A percentile compares a stretch with the other conserved stretches of the same genome.
These are phyloP conservation scores for Venusia cambrica DNA, from an alignment of 2,888 invertebrate genomes.

Conservation along the genomic window DNA sequence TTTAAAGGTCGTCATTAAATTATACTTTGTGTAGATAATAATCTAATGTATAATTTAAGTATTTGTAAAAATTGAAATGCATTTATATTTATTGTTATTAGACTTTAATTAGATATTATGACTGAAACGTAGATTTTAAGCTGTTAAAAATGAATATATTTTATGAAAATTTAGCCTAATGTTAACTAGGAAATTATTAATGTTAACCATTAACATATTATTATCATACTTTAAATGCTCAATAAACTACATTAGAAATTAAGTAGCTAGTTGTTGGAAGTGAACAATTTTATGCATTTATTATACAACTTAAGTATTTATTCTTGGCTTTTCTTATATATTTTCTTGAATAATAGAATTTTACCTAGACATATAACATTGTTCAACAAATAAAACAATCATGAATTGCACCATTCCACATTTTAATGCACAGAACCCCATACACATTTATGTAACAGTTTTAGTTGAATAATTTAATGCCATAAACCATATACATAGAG, in stretches of 20 bases:
- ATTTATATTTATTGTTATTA: conserved; percentile 63
- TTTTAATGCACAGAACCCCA: conserved; percentile 9
- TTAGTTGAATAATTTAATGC: no score
- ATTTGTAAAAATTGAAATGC: conserved; percentile 55
- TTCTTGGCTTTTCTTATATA: no score
- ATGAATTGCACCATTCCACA: conserved; percentile 11
- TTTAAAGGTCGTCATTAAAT: conserved; percentile 15
- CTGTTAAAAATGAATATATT: conserved; percentile 14
- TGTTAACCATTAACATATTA: conserved; percentile 25
- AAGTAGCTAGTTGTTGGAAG: conserved; percentile 43
- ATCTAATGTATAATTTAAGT: conserved; percentile 39
- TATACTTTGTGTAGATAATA: conserved; percentile 10
- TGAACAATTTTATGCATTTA: conserved; percentile 61
- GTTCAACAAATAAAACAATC: conserved; percentile 5
- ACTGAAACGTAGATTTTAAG: conserved; percentile 42
- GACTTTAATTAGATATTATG: conserved; percentile 48
- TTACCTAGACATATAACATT: no score
- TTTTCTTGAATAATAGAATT: conserved; percentile 15
- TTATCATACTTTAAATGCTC: conserved; percentile 37
- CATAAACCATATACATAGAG: no score
- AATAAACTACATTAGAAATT: conserved; percentile 34
- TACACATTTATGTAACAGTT: no score
- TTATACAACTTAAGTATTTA: conserved; percentile 52
- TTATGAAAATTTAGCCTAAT: conserved; percentile 12
- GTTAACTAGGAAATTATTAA: conserved; percentile 13